These are phyloP conservation scores for Icerya purchasi DNA, from an alignment of 2,888 invertebrate species.

Conservation along the genomic window DNA sequence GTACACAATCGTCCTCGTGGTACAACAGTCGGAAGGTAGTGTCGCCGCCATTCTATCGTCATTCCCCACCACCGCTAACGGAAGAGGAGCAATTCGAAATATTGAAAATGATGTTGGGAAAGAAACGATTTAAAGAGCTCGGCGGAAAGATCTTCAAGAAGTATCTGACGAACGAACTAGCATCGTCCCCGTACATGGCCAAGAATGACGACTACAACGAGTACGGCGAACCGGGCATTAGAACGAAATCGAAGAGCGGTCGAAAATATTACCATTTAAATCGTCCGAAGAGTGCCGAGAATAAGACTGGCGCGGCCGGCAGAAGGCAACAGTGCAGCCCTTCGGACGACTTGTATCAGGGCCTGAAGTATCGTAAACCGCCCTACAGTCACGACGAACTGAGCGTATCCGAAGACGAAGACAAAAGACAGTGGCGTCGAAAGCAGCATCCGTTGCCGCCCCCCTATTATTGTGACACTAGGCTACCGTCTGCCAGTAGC, in stretches of 20 bases:
- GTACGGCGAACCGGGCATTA: not conserved
- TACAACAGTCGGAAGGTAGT: constrained; percentile 3
- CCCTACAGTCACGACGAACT: constrained; percentile 19
- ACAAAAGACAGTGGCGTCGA: constrained; percentile 21
- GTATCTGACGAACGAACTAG: no score
- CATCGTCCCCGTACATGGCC: not conserved
- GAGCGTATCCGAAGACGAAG: constrained; percentile 18
- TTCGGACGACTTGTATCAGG: constrained; percentile 6
- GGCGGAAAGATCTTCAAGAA: no score
- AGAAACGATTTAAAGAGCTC: constrained; percentile 9
- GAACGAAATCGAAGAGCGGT: not conserved
- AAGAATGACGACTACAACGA: constrained; percentile 1
- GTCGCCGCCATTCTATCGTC: constrained; percentile 9
- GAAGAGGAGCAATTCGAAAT: constrained; percentile 7
- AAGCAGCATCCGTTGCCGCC: constrained; percentile 22
- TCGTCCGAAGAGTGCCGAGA: constrained; percentile 10
- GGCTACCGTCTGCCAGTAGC: not conserved
- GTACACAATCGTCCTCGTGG: constrained; percentile 3
- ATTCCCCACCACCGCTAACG: constrained; percentile 11
- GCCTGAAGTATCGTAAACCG: constrained; percentile 15
- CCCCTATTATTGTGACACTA: not conserved
- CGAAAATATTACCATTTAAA: constrained; percentile 3
- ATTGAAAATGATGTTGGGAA: constrained; percentile 10
- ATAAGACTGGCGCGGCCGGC: constrained; percentile 1
- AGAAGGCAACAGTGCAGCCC: constrained; percentile 1